Evolutionary conservation across 2,888 invertebrate genomes (phyloP).

Genomic region (Melolontha melolontha): DNA sequence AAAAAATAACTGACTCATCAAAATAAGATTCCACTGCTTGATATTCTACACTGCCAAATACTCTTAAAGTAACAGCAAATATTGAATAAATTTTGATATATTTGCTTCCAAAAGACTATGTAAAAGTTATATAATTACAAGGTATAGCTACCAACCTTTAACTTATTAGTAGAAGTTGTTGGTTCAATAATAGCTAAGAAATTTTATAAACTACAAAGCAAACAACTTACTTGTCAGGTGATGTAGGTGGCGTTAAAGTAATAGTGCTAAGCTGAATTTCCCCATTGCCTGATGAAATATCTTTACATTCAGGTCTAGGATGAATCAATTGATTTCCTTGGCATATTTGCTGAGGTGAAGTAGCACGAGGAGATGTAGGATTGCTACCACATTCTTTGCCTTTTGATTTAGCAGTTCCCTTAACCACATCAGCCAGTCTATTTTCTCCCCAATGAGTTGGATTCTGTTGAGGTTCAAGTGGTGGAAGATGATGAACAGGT

Average conservation of each 20-base stretch:
- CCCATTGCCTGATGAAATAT: constrained; percentile 57
- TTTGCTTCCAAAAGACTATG: too few species aligned
- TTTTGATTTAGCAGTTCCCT: constrained; percentile 76
- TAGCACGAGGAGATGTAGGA: constrained; percentile 59
- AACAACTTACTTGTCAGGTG: constrained; percentile 71
- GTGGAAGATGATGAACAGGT: constrained; percentile 52
- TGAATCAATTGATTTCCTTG: constrained; percentile 48
- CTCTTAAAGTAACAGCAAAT: too few species aligned
- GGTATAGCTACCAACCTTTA: too few species aligned
- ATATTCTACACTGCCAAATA: too few species aligned
- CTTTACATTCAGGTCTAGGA: constrained; percentile 55
- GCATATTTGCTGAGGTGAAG: constrained; percentile 57
- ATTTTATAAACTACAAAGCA: too few species aligned
- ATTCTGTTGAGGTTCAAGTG: constrained; percentile 42
- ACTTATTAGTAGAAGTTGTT: too few species aligned
- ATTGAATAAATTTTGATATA: too few species aligned
- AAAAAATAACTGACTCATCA: too few species aligned
- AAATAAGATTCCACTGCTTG: too few species aligned
- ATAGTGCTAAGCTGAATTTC: constrained; percentile 65
- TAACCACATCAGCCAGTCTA: constrained; percentile 84
- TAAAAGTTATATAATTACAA: too few species aligned
- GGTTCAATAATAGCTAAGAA: too few species aligned
- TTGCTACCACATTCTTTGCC: constrained; percentile 61
- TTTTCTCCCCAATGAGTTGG: constrained; percentile 70
- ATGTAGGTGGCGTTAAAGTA: constrained; percentile 70